A percentile compares a stretch with the other conserved stretches of the same genome.
Evolutionary conservation across 2,113 vertebrate genomes (phyloP).

Genomic region (Pteropus alecto): DNA sequence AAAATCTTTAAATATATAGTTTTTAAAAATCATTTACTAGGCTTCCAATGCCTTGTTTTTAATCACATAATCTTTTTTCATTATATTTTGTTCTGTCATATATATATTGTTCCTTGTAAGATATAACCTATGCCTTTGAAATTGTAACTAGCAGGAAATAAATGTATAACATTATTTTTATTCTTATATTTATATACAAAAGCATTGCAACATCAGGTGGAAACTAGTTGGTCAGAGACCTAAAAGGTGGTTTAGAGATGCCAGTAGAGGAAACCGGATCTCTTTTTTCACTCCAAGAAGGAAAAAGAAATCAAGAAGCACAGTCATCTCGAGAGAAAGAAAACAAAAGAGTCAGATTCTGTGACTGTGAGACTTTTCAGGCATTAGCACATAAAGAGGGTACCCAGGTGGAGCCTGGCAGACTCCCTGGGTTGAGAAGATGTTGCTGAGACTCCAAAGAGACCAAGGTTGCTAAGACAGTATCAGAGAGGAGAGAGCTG

Average conservation of each 20-base stretch:
- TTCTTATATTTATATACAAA: neutral
- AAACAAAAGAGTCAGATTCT: neutral
- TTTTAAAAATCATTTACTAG: neutral
- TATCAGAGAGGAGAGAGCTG: neutral
- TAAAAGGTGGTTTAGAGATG: neutral
- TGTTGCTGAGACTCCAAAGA: neutral
- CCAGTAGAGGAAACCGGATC: neutral
- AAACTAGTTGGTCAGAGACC: neutral
- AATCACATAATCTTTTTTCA: neutral
- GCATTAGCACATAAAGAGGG: neutral
- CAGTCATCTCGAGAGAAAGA: neutral
- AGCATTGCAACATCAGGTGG: neutral
- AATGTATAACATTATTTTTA: neutral
- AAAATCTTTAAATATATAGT: neutral
- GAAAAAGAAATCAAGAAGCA: neutral
- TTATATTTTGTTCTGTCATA: neutral
- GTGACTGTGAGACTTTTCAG: neutral
- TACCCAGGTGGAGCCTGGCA: neutral
- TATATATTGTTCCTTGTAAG: neutral
- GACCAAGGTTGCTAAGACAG: neutral
- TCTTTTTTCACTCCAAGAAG: neutral
- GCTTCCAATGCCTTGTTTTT: neutral
- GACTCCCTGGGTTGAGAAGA: neutral
- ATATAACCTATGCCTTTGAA: neutral
- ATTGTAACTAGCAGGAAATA: neutral